Base-by-base conservation (phyloP, 2,888 invertebrate species). In the Adelphocoris suturalis region DNA sequence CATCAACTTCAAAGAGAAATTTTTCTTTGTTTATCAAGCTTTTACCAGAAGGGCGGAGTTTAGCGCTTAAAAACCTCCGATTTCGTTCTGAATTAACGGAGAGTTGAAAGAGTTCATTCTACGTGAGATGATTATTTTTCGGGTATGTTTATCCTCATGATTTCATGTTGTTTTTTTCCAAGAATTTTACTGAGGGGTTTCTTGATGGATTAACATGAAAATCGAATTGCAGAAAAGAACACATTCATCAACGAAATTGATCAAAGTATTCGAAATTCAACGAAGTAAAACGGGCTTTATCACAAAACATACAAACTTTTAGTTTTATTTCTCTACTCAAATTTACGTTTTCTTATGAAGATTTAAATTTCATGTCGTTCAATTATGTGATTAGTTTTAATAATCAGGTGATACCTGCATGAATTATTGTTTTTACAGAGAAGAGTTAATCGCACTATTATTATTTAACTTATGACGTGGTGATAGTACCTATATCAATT, bases 1-100 rank as follows among this genome's bases (percentile, higher is more conserved):
- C 61, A 37, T 37, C 37, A 68, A 68, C 68, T 68, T 68, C 68
- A 68, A 68, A 68, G 68, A 68, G 68, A 27, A 23, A 68, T 23
- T 68, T 68, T 68, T 19, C 19, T 68, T 68, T 68, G 68, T 68
- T 68, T 68, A 68, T 68, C 68, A 68, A 23, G 68, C 68, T 68
- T 68, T 23, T 68, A 68, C 68, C 37, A 61, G 68, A 12, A 9
- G 68, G 27, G 27, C 11, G 68, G 68, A 68, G 68, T 23, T 68
- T 68, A 23, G 68, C 23, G 19, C 27, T 23, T 5, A 68, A 68
- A 23, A 68, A 27, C n/a, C 19, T 61, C 11, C 9, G 23, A 68
- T 23, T 68, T 23, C 23, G 68, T 68, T 23, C 23, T 19, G 68
- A 68, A 68, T 23, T 68, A 68, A 23, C 68, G 7, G n/a, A 68